Evolutionary conservation across 2,797 vertebrate species (phyloP).

Genomic region (Micropoecilia bifurca): DNA sequence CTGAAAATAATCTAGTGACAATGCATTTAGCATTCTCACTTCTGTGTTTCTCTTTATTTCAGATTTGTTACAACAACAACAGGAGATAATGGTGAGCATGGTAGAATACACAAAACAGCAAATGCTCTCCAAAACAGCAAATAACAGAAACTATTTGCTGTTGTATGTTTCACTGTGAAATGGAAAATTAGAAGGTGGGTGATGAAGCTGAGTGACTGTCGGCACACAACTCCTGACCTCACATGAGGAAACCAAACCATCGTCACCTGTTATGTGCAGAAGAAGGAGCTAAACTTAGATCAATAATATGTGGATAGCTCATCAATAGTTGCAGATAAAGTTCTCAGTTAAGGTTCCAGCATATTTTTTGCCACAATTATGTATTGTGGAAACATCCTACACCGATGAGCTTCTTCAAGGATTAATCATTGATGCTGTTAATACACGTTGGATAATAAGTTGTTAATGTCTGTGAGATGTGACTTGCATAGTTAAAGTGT

Average conservation of each 20-base stretch:
- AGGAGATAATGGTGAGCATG: background rate
- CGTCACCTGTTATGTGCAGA: background rate
- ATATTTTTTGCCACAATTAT: background rate
- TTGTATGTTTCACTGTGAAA: background rate
- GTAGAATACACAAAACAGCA: background rate
- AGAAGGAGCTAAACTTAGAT: background rate
- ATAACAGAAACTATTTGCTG: conserved; percentile 8
- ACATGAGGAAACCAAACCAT: background rate
- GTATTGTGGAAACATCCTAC: background rate
- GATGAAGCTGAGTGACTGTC: background rate
- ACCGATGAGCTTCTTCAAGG: background rate
- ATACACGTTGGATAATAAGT: background rate
- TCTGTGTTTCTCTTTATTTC: background rate
- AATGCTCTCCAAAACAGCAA: conserved; percentile 7
- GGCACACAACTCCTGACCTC: background rate
- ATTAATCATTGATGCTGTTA: background rate
- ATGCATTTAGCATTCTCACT: background rate
- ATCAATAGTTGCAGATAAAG: background rate
- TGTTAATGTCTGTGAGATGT: background rate
- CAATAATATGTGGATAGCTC: background rate
- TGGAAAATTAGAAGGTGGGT: background rate
- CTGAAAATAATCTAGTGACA: background rate
- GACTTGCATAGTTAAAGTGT: background rate
- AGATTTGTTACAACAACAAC: background rate
- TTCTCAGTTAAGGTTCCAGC: background rate